Conservation (phyloP, 2,797 vertebrate genomes). For the Cuniculus paca region DNA sequence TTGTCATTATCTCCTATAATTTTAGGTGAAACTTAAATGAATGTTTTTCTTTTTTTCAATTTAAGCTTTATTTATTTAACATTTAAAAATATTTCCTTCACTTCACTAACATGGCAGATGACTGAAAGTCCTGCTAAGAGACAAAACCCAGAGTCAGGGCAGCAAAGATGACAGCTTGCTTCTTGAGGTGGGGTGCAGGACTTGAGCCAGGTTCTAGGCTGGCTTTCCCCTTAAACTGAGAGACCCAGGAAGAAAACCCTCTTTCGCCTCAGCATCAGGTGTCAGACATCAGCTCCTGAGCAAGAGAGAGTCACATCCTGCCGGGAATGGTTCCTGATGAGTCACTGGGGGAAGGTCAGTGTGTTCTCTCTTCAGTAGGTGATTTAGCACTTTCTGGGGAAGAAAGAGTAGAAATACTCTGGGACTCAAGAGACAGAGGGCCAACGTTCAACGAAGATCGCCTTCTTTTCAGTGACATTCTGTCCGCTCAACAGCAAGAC, state of each 20-base stretch:
- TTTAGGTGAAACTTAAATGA: constrained; percentile 15
- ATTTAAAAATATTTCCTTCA: constrained; percentile 73
- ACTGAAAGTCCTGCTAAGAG: constrained; percentile 11
- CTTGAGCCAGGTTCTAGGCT: neutral
- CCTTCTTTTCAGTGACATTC: neutral
- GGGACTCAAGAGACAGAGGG: neutral
- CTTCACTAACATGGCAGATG: constrained; percentile 55
- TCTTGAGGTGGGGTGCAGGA: neutral
- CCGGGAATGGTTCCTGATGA: neutral
- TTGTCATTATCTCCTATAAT: neutral
- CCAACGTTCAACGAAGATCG: neutral
- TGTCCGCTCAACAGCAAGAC: constrained; percentile 41
- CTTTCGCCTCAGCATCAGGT: neutral
- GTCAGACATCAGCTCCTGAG: neutral
- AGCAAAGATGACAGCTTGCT: neutral
- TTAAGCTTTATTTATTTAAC: constrained; percentile 80
- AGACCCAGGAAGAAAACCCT: constrained; percentile 14
- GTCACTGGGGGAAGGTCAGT: neutral
- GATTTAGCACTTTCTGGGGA: neutral
- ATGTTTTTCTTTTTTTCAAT: neutral
- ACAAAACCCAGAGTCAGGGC: neutral
- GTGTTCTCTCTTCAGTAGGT: constrained; percentile 46
- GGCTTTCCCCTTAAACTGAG: neutral
- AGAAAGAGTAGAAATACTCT: constrained; percentile 12
- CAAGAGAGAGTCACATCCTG: neutral